Percentiles rank a stretch among this genome's conserved stretches.
Conservation (phyloP, 2,797 vertebrate species). For the Cuculus canorus region DNA sequence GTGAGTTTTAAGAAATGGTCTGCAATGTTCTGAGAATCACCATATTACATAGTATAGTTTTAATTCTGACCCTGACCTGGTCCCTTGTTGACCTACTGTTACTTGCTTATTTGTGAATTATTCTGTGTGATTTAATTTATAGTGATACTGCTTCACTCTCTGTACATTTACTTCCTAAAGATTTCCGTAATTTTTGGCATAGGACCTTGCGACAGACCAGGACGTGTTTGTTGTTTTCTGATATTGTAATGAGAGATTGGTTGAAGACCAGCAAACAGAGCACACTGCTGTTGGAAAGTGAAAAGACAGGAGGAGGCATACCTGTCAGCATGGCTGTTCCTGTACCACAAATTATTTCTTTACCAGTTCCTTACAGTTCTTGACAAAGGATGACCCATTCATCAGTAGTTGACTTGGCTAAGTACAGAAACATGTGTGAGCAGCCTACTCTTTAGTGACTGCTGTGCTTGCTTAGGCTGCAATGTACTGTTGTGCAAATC, state of each 20-base stretch:
- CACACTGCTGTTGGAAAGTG: background rate
- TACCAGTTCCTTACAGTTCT: constrained; percentile 15
- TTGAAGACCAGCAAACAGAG: background rate
- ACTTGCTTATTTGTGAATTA: background rate
- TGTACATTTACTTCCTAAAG: background rate
- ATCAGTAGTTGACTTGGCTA: constrained; percentile 36
- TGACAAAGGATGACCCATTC: constrained; percentile 44
- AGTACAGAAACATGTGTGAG: constrained; percentile 43
- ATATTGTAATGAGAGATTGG: background rate
- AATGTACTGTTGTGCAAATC: constrained; percentile 45
- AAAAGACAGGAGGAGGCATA: background rate
- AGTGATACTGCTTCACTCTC: background rate
- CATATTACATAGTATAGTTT: background rate
- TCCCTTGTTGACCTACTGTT: background rate
- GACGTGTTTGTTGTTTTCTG: background rate
- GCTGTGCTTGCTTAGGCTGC: constrained; percentile 49
- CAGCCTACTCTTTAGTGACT: constrained; percentile 26
- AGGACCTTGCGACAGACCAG: background rate
- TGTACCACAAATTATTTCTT: constrained; percentile 10
- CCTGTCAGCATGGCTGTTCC: constrained; percentile 35
- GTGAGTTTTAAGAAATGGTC: background rate
- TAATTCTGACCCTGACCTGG: background rate
- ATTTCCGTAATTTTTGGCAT: background rate
- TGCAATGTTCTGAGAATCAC: background rate
- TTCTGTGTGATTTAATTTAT: background rate